phyloP scores from a whole-genome alignment of 1,140 invertebrate genomes.

The Pseudobourletiella spinata region DNA sequence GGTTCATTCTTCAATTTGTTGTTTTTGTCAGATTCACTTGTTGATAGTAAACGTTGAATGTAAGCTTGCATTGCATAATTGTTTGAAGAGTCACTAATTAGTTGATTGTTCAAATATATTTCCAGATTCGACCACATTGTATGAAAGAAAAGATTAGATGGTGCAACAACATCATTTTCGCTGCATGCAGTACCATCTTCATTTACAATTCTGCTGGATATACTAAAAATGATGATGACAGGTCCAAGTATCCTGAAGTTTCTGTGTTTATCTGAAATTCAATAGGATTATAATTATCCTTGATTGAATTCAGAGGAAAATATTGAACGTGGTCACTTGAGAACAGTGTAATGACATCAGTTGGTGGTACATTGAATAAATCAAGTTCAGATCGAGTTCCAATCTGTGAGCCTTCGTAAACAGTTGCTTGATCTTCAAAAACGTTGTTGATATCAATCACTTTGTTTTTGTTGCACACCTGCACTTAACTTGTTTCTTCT shows the following conservation, averaged over 20 bases:
- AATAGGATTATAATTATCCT: background rate
- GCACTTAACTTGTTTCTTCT: background rate
- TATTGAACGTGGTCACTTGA: background rate
- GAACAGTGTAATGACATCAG: too few species aligned
- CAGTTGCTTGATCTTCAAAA: background rate
- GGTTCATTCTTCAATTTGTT: background rate
- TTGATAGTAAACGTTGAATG: background rate
- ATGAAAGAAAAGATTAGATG: background rate
- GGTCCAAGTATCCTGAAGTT: background rate
- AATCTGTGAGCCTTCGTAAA: background rate
- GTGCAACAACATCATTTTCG: background rate
- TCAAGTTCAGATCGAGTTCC: background rate
- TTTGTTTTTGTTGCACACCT: background rate
- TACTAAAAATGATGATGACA: background rate
- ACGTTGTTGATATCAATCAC: background rate
- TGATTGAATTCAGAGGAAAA: background rate
- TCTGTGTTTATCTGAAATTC: background rate
- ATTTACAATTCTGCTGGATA: background rate
- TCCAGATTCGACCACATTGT: background rate
- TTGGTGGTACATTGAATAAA: background rate
- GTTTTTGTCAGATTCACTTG: background rate
- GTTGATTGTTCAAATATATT: background rate
- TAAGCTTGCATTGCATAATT: background rate
- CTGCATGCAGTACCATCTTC: too few species aligned
- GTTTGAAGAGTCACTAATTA: background rate